These are phyloP conservation scores for Contarinia nasturtii DNA, from an alignment of 1,140 invertebrate species.

Conservation along the genomic window DNA sequence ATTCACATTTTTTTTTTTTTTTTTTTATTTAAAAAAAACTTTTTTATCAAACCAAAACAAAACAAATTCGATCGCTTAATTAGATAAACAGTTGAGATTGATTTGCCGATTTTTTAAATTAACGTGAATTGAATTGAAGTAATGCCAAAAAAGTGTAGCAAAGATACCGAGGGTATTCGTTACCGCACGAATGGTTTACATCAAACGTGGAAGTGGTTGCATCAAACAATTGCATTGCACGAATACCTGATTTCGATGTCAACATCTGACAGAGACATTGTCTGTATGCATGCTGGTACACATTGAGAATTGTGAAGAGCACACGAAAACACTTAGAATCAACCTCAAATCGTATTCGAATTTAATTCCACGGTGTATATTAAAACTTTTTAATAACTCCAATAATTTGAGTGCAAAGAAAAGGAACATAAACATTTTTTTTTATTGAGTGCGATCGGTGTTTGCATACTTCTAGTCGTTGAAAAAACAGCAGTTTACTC, in stretches of 20 bases:
- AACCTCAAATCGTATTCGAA: conserved; percentile 6
- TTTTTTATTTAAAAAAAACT: too few species aligned
- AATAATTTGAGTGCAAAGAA: not conserved
- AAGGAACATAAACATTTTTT: not conserved
- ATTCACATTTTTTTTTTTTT: too few species aligned
- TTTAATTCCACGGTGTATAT: conserved; percentile 9
- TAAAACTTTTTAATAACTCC: not conserved
- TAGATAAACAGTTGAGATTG: too few species aligned
- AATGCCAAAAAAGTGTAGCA: conserved; percentile 58
- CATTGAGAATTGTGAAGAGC: too few species aligned
- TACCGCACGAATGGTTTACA: conserved; percentile 64
- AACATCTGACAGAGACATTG: conserved; percentile 42
- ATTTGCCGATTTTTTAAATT: too few species aligned
- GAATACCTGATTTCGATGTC: conserved; percentile 64
- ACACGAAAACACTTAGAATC: too few species aligned
- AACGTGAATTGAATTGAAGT: conserved; percentile 24
- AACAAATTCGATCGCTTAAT: too few species aligned
- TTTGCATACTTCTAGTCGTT: not conserved
- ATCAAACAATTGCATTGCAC: conserved; percentile 69
- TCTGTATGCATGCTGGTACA: conserved; percentile 5
- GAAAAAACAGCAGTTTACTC: too few species aligned
- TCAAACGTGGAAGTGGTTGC: conserved; percentile 83
- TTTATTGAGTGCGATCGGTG: not conserved
- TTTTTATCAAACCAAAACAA: too few species aligned
- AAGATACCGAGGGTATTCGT: conserved; percentile 67